Percentiles rank a stretch among this genome's conserved stretches.
Evolutionary conservation across 1,140 invertebrate genomes (phyloP).

Genomic region (Harpegnathos saltator): DNA sequence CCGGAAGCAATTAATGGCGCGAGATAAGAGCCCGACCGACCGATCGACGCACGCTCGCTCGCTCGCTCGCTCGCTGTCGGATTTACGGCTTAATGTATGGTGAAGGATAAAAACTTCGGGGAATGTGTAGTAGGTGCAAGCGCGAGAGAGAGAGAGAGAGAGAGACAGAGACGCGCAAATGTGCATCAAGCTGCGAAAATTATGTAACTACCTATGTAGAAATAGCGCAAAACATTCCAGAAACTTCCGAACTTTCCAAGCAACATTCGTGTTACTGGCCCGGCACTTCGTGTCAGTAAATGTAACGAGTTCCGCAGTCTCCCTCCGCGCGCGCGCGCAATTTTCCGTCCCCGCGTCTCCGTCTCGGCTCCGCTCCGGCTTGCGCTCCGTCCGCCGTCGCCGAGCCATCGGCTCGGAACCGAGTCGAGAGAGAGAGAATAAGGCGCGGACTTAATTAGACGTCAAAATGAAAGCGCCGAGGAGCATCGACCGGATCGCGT

Average conservation of each 20-base stretch:
- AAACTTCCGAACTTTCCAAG: conserved; percentile 49
- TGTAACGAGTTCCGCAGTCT: conserved; percentile 63
- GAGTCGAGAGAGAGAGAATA: conserved; percentile 45
- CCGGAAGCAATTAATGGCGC: conserved; percentile 17
- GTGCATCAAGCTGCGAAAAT: conserved; percentile 57
- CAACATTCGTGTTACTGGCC: conserved; percentile 54
- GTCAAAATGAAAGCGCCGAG: conserved; percentile 64
- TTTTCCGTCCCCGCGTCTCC: conserved; percentile 32
- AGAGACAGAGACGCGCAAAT: conserved; percentile 52
- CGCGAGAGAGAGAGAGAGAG: too few relatives aligned
- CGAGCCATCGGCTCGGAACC: conserved; percentile 39
- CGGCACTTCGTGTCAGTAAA: conserved; percentile 54
- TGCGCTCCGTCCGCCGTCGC: background rate
- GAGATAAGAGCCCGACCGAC: conserved; percentile 45
- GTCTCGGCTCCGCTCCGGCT: background rate
- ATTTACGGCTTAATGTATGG: conserved; percentile 48
- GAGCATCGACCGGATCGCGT: conserved; percentile 47
- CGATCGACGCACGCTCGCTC: too few relatives aligned
- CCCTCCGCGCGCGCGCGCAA: conserved; percentile 40
- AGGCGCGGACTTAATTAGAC: conserved; percentile 67
- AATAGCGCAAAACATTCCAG: conserved; percentile 59
- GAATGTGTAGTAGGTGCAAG: conserved; percentile 10
- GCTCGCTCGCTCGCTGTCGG: conserved; percentile 19
- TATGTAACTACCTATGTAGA: conserved; percentile 61
- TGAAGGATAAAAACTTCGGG: conserved; percentile 51